Conservation (phyloP, 2,888 invertebrate species). For the Fragum whitleyi region DNA sequence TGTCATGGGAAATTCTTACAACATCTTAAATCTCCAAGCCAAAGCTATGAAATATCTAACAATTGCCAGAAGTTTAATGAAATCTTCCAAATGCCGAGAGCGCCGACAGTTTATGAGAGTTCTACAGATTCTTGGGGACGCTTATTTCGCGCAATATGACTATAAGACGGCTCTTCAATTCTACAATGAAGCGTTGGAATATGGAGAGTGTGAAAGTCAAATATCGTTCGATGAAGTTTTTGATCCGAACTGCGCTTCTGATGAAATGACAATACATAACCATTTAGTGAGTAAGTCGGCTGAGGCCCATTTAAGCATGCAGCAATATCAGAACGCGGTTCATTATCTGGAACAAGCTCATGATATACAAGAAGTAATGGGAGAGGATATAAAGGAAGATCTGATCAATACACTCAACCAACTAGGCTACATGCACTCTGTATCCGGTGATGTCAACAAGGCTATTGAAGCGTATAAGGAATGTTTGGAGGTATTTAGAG, state of each 20-base stretch:
- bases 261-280: constrained; percentile 83
- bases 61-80: constrained; percentile 79
- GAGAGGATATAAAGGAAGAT: constrained; percentile 83
- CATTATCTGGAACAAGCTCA: constrained; percentile 83
- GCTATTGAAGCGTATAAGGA: constrained; percentile 84
- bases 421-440: constrained; percentile 83
- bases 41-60: constrained; percentile 83
- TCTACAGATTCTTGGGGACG: constrained; percentile 81
- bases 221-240: constrained; percentile 72
- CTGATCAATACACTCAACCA: constrained; percentile 81
- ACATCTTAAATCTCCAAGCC: constrained; percentile 80
- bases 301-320: constrained; percentile 83
- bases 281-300: constrained; percentile 83
- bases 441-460: constrained; percentile 83
- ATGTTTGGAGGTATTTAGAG: constrained; percentile 81
- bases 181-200: constrained; percentile 83
- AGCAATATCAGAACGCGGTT: constrained; percentile 82
- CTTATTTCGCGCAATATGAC: constrained; percentile 82
- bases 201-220: constrained; percentile 75
- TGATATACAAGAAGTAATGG: constrained; percentile 82
- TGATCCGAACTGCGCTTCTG: constrained; percentile 72
- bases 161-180: constrained; percentile 80
- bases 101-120: constrained; percentile 80
- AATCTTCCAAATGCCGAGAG: constrained; percentile 73
- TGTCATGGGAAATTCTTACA: constrained; percentile 83